Base-by-base conservation (phyloP, 2,888 invertebrate species). In the Agrilus biguttatus region DNA sequence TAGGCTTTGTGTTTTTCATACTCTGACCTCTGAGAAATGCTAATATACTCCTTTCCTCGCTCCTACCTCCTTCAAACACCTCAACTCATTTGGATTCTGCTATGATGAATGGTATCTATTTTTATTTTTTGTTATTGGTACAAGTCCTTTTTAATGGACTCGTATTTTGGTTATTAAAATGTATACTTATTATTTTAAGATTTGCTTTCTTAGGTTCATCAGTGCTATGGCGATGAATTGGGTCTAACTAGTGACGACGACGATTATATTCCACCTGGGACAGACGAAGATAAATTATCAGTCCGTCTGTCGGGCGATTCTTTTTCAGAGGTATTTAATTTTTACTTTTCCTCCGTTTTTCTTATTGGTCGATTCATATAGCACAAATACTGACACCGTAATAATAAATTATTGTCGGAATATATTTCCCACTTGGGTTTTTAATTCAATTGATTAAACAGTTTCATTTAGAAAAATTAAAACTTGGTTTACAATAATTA, bases 241-340 rank as follows among this genome's bases (percentile, higher is more conserved):
- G 93, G 93, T 37, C 74, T 95, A 61, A 90, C 90, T 38, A 87
- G 87, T 41, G 90, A 91, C 65, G 91, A 95, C 69, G 93, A 93
- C 67, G 84, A 85, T 56, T 86, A 84, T 60, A 72, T 78, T 50
- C 73, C 78, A 49, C 79, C 83, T 5, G 72, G 74, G 51, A 57
- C 59, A 32, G 75, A 75, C 55, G 74, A 74, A 33, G 67, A 68
- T 36, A 68, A 70, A 53, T 61, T 70, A 8, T 65, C 68, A 41
- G 67, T 66, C 33, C 61, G 68, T 48, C 52, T 72, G 45, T 73
- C 73, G 7, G 63, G 69, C 33, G 74, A 73, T 48, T 69, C 69
- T 35, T 60, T 56, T 45, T 52, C 54, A 41, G 62, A 62, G 48
- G 59, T 60, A 51, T 28, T 28, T 28, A 45, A n/a, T 37, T 14